Base-by-base conservation (phyloP, 2,888 invertebrate genomes). In the Ceratothoa steindachneri region DNA sequence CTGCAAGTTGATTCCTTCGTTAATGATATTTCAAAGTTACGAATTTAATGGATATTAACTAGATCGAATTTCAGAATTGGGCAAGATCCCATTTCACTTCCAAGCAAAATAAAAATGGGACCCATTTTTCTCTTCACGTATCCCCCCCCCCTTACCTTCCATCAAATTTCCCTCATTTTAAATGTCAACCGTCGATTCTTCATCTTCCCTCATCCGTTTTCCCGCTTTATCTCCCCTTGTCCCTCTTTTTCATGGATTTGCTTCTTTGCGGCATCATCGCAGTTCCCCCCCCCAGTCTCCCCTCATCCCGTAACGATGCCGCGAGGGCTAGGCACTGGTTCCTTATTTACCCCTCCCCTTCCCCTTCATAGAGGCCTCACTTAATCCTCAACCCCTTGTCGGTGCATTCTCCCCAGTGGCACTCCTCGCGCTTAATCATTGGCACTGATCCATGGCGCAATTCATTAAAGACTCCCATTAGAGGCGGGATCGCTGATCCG, bases 391-490 rank as follows among this genome's bases (percentile, higher is more conserved):
- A n/a, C 60, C 60, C 60, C 60, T 2, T 60, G 22, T n/a, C n/a
- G n/a, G n/a, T 60, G 27, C 60, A 60, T n/a, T 60, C 24, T 51
- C 52, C 69, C 65, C 28, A n/a, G n/a, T 19, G 51, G 30, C 69
- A 27, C 30, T n/a, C 22, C 27, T n/a, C 64, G 55, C 30, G 64
- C 73, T 74, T 66, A 74, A 74, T 70, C 74, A 74, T 55, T 27
- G 19, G 66, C 70, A 70, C 31, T 74, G 74, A 67, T 74, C 74
- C 70, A 69, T 66, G 22, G 30, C 51, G 70, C 70, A 74, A 74
- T 74, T 74, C 74, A 74, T 74, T 74, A 74, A 70, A 74, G 70
- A 29, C 67, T n/a, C 30, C 74, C 69, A 74, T 74, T 74, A 70
- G 53, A 60, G 60, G 60, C 22, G 24, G 24, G 24, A 60, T 60